Evolutionary conservation across 2,113 vertebrate species (phyloP), one percentile per base, ranked within the genome.

Genomic region (Tragelaphus imberbis): DNA sequence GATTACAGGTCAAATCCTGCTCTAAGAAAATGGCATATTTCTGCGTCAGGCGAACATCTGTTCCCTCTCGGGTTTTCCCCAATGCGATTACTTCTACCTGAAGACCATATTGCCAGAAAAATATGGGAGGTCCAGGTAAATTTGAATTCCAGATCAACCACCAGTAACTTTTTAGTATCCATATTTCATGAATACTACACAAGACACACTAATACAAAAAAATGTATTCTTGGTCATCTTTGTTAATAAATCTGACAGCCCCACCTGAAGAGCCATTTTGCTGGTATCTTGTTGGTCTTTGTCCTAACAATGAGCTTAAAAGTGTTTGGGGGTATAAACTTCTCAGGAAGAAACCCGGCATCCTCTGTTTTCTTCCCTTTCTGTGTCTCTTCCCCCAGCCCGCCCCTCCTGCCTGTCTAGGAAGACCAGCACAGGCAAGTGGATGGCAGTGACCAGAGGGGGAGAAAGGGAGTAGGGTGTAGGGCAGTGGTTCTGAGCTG

Each of bases 331-430:
- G 11, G 25, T 40, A 40, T 63, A 68, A n/a, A 81, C 51, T 28
- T 4, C 19, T 28, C 0, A 1, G 36, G 25, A 8, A 27, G 16
- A n/a, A 79, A 5, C 59, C 28, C 7, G 19, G 8, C 55, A 7
- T n/a, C 12, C 3, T 77, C n/a, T 40, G 8, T 16, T 23, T 44
- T 90, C 58, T 28, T 65, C 36, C 49, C 13, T 33, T 1, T 1
- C 6, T 5, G 1, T 3, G 15, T 5, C 16, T 21, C 11, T 4
- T 5, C 17, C 11, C 47, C 2, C 13, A 14, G 11, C n/a, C 47
- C 1, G 27, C 19, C 47, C 21, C 53, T 27, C 33, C 65, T 61
- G 40, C 16, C n/a, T 56, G 16, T n/a, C 63, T 33, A 11, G 10
- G 4, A 1, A 9, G n/a, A 28, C 56, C 8, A 6, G 53, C 7